These are phyloP conservation scores for Charadrius vociferus DNA, from an alignment of 2,113 vertebrate species.

Conservation along the genomic window DNA sequence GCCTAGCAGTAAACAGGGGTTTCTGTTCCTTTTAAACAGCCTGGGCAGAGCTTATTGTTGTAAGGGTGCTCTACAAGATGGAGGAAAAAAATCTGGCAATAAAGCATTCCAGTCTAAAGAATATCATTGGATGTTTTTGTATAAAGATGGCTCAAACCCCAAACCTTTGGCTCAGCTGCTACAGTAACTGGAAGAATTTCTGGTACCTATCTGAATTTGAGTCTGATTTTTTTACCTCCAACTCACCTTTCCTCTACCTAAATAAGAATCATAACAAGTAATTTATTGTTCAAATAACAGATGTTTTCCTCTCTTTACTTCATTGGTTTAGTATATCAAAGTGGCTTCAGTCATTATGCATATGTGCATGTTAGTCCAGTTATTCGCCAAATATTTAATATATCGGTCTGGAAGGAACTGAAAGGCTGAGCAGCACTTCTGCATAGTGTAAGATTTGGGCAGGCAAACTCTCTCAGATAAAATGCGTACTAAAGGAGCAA, in stretches of 20 bases:
- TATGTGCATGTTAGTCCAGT: accelerated
- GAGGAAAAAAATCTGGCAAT: no score
- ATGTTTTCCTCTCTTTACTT: not conserved
- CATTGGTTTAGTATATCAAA: not conserved
- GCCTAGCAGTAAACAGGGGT: no score
- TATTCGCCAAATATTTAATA: not conserved
- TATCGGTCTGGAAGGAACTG: not conserved
- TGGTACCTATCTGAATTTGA: not conserved
- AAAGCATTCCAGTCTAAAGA: no score
- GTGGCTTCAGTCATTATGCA: not conserved
- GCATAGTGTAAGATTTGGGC: not conserved
- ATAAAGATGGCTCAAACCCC: no score
- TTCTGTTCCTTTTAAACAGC: no score
- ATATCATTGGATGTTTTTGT: no score
- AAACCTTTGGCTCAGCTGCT: no score
- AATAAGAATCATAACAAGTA: not conserved
- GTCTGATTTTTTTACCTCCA: not conserved
- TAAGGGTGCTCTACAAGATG: no score
- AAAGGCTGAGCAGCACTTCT: not conserved
- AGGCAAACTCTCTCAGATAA: not conserved
- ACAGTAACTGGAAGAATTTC: not conserved
- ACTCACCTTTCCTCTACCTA: not conserved
- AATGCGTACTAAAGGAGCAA: not conserved
- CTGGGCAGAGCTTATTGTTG: no score
- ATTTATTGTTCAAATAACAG: not conserved